Evolutionary conservation across 2,888 invertebrate genomes (phyloP), one percentile per base, ranked within the genome.

Genomic region (Lordiphosa fenestrarum): DNA sequence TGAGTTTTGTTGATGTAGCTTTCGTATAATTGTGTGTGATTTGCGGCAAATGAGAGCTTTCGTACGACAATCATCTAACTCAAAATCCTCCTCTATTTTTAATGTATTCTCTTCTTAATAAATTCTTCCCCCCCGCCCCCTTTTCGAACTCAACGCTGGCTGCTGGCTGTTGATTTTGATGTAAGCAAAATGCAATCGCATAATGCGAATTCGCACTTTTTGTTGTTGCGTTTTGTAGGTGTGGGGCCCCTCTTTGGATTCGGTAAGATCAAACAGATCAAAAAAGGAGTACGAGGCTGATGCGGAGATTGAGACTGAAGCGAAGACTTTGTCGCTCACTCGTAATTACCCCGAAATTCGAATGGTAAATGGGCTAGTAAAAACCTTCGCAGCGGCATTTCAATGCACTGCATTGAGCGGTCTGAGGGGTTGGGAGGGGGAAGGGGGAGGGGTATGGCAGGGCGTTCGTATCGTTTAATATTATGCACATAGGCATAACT

Each of bases 221-320:
- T 35, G 10, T 46, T 6, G 33, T 9, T 12, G 21, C 15, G 30
- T 33, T 6, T 40, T 50, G 25, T 50, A 30, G 23, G 39, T 25
- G 30, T 38, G 50, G 25, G 30, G 49, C 6, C 33, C 30, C 12
- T 12, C 44, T 35, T 46, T 15, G 38, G 44, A 40, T 38, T 25
- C 66, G 63, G 63, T 44, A 21, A 50, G 63, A 63, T 63, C 63
- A 63, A 63, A 63, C 49, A 33, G 61, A 38, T 40, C 35, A 47
- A 47, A 47, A 36, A 47, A 36, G 36, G 47, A 37, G 21, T 49
- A 19, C 36, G 23, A 30, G 30, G 30, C 30, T 30, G 23, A 4
- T 3, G 19, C 19, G 3, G 25, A 25, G 25, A 25, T 25, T 25
- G n/a, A 42, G n/a, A 33, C 25, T 10, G 19, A 36, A 2, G 47